Base-by-base conservation (phyloP, 2,113 vertebrate species). In the Illadopsis cleaveri region DNA sequence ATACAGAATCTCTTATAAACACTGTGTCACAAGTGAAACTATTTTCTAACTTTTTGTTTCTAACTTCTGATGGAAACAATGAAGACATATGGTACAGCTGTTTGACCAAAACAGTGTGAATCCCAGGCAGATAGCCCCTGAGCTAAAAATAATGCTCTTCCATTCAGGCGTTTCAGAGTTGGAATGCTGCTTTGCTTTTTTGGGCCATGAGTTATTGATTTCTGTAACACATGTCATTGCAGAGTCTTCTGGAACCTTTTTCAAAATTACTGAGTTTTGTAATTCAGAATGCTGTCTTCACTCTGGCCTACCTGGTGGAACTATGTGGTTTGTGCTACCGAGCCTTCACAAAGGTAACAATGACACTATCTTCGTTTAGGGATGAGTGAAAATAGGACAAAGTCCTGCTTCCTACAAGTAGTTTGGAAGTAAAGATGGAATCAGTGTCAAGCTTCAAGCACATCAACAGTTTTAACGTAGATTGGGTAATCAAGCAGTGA, bases 231-330 rank as follows among this genome's bases (percentile, higher is more conserved):
- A n/a, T 90, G 60, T 95, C 58, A 62, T 97, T 96, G 37, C 98
- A 99, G 99, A 99, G 99, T 97, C 98, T 99, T 93, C 97, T 99
- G 98, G 99, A 99, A 89, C 99, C 99, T 23, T 99, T 99, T 97
- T 99, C 99, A 92, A 99, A 99, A 93, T 97, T 99, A 56, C 98
- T 99, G 79, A 99, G 99, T 94, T 99, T 99, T 94, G 98, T 99
- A 31, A 99, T 99, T 97, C 99, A 99, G 98, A 99, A 99, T 78
- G 99, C 99, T 21, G 97, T 99, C 72, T 99, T 99, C 97, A 99
- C 99, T 45, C 98, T 99, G 90, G 99, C 99, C 75, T 99, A 99
- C 97, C 98, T 99, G 65, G 99, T 99, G n/a, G 99, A 99, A 82
- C 97, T 99, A 20, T 99, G 99, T 83, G 99, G 99, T 81, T 98